Evolutionary conservation across 2,113 vertebrate genomes (phyloP).

Genomic region (Aix galericulata): DNA sequence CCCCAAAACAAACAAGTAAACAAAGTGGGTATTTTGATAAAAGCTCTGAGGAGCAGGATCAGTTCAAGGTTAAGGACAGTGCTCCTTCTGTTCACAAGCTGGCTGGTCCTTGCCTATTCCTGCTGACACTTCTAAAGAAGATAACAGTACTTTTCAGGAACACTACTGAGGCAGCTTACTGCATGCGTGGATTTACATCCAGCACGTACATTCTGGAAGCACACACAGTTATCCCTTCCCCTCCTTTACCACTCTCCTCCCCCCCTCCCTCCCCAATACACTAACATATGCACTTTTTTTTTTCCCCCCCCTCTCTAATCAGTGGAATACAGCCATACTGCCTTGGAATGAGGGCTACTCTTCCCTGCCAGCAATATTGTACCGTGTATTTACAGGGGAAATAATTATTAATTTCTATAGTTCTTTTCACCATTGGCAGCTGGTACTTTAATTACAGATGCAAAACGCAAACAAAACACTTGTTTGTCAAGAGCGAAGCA

Average conservation of each 20-base stretch:
- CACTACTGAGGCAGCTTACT: not conserved
- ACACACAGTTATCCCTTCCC: not conserved
- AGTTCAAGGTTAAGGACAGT: not conserved
- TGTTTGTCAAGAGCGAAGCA: not conserved
- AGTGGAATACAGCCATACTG: not conserved
- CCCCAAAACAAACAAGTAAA: not conserved
- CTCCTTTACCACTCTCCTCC: not conserved
- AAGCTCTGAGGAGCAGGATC: not conserved
- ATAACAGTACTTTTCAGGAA: not conserved
- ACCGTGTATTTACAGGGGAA: not conserved
- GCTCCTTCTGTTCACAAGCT: not conserved
- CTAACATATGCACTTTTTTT: not conserved
- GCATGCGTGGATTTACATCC: not conserved
- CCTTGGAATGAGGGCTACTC: not conserved
- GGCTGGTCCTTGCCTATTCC: not conserved
- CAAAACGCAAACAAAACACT: conserved; percentile 14
- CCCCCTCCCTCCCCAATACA: not conserved
- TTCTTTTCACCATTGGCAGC: not conserved
- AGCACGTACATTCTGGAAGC: fast-evolving
- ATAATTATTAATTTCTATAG: not conserved
- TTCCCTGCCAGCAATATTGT: not conserved
- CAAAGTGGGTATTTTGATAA: not conserved
- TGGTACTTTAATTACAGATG: not conserved
- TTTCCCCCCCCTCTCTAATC: not conserved
- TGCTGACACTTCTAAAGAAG: not conserved